Evolutionary conservation across 2,888 invertebrate species (phyloP).

Genomic region (Drosophila longiperda): DNA sequence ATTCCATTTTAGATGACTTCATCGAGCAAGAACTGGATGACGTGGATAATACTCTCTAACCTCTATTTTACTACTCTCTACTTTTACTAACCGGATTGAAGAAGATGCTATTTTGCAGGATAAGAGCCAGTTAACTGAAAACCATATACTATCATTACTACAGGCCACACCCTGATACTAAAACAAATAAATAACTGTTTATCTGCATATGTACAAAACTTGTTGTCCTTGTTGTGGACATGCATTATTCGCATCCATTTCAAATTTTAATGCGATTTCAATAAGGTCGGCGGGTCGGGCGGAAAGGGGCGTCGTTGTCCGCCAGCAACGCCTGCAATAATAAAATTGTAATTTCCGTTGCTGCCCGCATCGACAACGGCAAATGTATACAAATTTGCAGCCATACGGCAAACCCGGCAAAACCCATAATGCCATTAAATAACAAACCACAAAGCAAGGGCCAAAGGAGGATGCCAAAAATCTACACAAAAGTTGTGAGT

Average conservation of each 20-base stretch:
- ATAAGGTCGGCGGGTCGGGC: slow-evolving; percentile 59
- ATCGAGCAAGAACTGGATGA: neutral
- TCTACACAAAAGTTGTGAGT: slow-evolving; percentile 33
- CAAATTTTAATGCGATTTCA: slow-evolving; percentile 75
- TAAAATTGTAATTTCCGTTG: slow-evolving; percentile 78
- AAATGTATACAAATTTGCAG: slow-evolving; percentile 71
- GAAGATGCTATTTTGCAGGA: neutral
- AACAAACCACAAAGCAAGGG: slow-evolving; percentile 58
- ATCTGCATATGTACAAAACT: slow-evolving; percentile 30
- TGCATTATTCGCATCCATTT: slow-evolving; percentile 69
- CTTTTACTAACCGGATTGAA: neutral
- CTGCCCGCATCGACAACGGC: slow-evolving; percentile 33
- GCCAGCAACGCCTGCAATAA: slow-evolving; percentile 62
- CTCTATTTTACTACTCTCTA: too few species aligned
- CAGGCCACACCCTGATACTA: slow-evolving; percentile 21
- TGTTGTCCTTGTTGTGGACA: slow-evolving; percentile 14
- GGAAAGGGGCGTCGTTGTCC: neutral
- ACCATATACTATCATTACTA: neutral
- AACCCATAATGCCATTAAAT: slow-evolving; percentile 63
- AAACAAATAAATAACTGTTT: slow-evolving; percentile 53
- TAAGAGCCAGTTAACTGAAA: neutral
- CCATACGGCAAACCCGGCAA: slow-evolving; percentile 57
- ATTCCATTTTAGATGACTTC: neutral
- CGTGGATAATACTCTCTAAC: neutral
- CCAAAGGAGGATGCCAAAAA: slow-evolving; percentile 18